Evolutionary conservation across 1,140 invertebrate genomes (phyloP).

Genomic region (Bombyx mandarina): DNA sequence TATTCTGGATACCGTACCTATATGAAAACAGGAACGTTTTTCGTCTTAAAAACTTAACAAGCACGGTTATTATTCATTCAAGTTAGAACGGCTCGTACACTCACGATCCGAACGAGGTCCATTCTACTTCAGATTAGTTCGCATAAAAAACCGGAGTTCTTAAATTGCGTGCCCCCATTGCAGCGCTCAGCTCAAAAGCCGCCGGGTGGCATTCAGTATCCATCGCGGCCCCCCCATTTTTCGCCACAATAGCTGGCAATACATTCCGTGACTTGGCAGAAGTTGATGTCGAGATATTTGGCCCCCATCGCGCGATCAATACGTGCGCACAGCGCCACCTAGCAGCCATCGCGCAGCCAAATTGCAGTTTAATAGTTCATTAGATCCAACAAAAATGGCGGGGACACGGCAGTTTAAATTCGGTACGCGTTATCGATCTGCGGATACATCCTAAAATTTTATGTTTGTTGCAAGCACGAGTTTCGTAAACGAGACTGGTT

Average conservation of each 20-base stretch:
- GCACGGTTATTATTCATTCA: too few relatives aligned
- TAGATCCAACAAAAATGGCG: conserved; percentile 66
- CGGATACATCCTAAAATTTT: conserved; percentile 23
- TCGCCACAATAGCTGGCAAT: conserved; percentile 63
- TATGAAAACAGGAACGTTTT: too few relatives aligned
- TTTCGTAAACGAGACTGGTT: too few relatives aligned
- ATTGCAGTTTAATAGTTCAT: conserved; percentile 71
- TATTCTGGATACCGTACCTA: too few relatives aligned
- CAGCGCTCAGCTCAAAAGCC: not conserved
- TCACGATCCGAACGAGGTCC: not conserved
- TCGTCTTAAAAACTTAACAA: too few relatives aligned
- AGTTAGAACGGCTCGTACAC: too few relatives aligned
- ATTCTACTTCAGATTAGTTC: conserved; percentile 1
- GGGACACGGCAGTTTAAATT: conserved; percentile 64
- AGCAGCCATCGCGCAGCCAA: conserved; percentile 60
- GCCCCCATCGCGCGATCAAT: conserved; percentile 56
- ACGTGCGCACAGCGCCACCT: conserved; percentile 64
- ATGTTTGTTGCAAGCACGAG: conserved; percentile 6
- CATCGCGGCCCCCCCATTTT: conserved; percentile 53
- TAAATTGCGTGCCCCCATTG: conserved; percentile 6
- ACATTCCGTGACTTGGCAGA: conserved; percentile 68
- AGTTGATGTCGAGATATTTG: conserved; percentile 47
- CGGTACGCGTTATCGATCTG: conserved; percentile 61
- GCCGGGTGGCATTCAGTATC: conserved; percentile 8
- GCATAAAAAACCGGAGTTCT: not conserved